These are phyloP conservation scores for Iguana delicatissima DNA, from an alignment of 2,797 vertebrate species.

Conservation along the genomic window DNA sequence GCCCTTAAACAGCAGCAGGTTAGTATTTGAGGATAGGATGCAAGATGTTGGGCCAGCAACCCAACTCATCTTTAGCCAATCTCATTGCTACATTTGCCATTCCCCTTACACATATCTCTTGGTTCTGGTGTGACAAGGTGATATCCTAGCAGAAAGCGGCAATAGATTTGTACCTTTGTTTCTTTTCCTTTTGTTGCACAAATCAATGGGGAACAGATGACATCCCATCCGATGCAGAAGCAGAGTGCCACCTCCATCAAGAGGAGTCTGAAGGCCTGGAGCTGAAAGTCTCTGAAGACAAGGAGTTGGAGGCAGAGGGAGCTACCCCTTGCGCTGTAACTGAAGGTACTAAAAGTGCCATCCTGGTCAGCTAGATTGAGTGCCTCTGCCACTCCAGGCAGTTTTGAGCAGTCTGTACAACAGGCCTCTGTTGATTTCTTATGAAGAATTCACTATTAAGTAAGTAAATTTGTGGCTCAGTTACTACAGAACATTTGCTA, in stretches of 20 bases:
- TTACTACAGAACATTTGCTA: neutral
- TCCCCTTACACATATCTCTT: neutral
- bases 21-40: neutral
- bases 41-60: neutral
- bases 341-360: constrained; percentile 76
- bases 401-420: neutral
- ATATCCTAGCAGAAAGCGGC: neutral
- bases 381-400: too few species aligned
- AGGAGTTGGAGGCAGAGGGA: constrained; percentile 61
- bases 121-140: neutral
- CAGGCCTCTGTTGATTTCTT: neutral
- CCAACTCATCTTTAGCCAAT: neutral
- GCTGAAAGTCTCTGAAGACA: constrained; percentile 78
- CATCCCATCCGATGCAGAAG: constrained; percentile 91
- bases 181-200: neutral
- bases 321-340: constrained; percentile 8
- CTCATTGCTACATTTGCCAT: neutral
- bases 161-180: constrained; percentile 2
- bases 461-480: neutral
- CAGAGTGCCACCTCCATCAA: constrained; percentile 83
- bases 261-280: constrained; percentile 63
- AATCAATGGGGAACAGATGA: constrained; percentile 83
- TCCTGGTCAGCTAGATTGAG: neutral
- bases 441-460: neutral
- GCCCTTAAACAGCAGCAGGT: neutral